Conservation (phyloP, 1,140 invertebrate species). For the Eupeodes corollae region DNA sequence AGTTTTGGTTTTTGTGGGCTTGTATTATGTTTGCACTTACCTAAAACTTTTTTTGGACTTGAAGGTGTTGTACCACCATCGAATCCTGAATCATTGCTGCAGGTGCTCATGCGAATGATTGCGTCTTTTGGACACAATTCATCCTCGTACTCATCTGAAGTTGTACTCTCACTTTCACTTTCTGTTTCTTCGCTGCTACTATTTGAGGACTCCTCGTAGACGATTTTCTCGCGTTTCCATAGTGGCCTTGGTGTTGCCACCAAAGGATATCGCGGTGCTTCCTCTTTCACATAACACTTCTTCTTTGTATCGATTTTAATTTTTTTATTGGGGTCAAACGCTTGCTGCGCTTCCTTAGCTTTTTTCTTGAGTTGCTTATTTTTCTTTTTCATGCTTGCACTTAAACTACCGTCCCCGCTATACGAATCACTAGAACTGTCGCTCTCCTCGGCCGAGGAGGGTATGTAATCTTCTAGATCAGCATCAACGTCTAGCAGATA, state of each 20-base stretch:
- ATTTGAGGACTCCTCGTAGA: constrained; percentile 18
- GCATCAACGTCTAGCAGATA: constrained; percentile 37
- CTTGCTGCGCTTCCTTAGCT: constrained; percentile 17
- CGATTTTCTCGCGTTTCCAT: constrained; percentile 39
- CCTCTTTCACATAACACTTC: constrained; percentile 41
- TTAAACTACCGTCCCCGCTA: constrained; percentile 26
- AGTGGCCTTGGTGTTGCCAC: constrained; percentile 47
- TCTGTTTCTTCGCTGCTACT: constrained; percentile 22
- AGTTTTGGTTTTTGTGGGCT: too few species aligned
- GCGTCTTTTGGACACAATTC: constrained; percentile 14
- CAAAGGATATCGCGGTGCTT: constrained; percentile 41
- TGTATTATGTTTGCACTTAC: constrained; percentile 18
- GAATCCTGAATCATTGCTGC: constrained; percentile 38
- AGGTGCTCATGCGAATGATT: constrained; percentile 36
- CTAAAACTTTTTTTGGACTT: constrained; percentile 37
- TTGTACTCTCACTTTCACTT: constrained; percentile 22
- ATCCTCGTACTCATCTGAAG: constrained; percentile 19
- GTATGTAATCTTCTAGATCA: constrained; percentile 34
- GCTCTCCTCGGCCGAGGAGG: constrained; percentile 24
- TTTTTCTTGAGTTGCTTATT: constrained; percentile 21
- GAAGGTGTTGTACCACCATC: constrained; percentile 35
- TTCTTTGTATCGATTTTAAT: constrained; percentile 33
- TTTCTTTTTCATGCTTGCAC: constrained; percentile 35
- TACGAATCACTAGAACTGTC: constrained; percentile 25
- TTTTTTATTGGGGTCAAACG: constrained; percentile 34